Conservation (phyloP, 2,888 invertebrate species). For the Lacanobia oleracea region DNA sequence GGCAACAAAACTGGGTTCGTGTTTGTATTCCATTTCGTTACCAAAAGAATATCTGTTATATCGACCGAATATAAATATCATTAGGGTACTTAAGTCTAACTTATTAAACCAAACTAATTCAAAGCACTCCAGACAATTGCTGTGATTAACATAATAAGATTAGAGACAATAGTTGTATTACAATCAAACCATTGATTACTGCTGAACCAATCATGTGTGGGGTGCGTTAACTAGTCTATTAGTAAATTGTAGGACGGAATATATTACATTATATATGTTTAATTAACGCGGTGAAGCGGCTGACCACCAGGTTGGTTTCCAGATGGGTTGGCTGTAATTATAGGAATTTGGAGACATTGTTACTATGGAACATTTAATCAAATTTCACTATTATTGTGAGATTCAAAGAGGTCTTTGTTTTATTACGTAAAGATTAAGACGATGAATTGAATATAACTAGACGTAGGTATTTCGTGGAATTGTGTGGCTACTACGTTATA, state of each 20-base stretch:
- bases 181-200: conserved; percentile 41
- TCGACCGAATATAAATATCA: neutral
- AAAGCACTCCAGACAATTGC: conserved; percentile 18
- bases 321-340: conserved; percentile 29
- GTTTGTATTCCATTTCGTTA: neutral
- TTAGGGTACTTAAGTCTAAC: neutral
- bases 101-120: conserved; percentile 10
- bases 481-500: neutral
- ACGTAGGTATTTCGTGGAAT: neutral
- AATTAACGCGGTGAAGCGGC: conserved; percentile 21
- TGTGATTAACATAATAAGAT: conserved; percentile 42
- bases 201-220: conserved; percentile 24
- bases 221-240: conserved; percentile 40
- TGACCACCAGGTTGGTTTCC: conserved; percentile 11
- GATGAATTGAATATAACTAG: too few species aligned
- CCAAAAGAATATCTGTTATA: neutral
- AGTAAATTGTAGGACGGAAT: conserved; percentile 47
- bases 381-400: neutral
- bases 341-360: neutral
- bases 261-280: conserved; percentile 45
- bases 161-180: conserved; percentile 34
- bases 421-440: too few species aligned
- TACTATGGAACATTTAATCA: neutral
- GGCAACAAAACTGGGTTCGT: neutral
- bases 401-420: too few species aligned